Percentiles rank a stretch among this genome's conserved stretches.
phyloP scores from a whole-genome alignment of 2,888 invertebrate species.

The Augochlorella aurata region DNA sequence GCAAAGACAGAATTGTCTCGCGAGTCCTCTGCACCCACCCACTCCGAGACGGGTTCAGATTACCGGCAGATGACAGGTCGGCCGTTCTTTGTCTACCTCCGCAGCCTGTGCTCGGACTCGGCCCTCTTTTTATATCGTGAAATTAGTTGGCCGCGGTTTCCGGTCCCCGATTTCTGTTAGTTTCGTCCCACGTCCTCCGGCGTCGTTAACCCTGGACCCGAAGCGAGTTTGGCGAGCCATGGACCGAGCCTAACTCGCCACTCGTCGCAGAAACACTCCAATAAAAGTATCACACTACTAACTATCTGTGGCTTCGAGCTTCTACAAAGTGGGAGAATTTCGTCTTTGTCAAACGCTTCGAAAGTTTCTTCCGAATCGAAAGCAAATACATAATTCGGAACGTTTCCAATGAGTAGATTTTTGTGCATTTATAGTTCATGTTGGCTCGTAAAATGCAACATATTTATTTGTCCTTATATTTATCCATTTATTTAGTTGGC shows the following conservation, averaged over 20 bases:
- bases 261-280: neutral
- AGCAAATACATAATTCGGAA: too few species aligned
- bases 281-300: neutral
- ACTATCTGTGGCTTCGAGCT: too few species aligned
- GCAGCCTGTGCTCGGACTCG: conserved; percentile 59
- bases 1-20: neutral
- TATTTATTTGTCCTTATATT: too few species aligned
- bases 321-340: too few species aligned
- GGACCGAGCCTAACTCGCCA: neutral
- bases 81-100: conserved; percentile 58
- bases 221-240: conserved; percentile 54
- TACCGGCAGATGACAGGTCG: conserved; percentile 67
- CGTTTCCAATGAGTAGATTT: too few species aligned
- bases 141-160: conserved; percentile 78
- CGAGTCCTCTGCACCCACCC: conserved; percentile 21
- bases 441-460: too few species aligned
- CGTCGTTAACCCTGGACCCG: conserved; percentile 71
- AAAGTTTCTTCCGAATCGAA: too few species aligned
- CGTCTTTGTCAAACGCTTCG: too few species aligned
- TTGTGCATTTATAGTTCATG: too few species aligned
- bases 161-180: conserved; percentile 71
- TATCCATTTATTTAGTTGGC: too few species aligned
- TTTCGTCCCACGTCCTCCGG: conserved; percentile 52
- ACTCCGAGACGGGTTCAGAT: conserved; percentile 33
- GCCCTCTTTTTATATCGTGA: conserved; percentile 75